Evolutionary conservation across 2,797 vertebrate species (phyloP).

Genomic region (Mormyrus hasselquistii): DNA sequence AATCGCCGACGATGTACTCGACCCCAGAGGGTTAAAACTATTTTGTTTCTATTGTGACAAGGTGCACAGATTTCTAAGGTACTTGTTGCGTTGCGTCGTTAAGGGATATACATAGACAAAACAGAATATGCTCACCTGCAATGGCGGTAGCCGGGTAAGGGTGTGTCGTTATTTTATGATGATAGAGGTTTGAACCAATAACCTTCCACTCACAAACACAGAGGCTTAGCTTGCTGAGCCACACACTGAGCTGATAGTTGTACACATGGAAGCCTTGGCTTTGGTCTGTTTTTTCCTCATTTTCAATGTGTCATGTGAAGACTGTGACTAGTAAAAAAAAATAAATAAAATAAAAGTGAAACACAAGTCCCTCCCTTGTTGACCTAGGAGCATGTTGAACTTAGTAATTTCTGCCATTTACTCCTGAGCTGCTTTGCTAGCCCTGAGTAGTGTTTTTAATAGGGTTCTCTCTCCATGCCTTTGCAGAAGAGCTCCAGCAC

Average conservation of each 20-base stretch:
- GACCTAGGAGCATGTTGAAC: neutral
- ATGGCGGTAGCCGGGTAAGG: neutral
- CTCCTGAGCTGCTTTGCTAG: neutral
- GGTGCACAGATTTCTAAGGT: neutral
- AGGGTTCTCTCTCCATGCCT: constrained; percentile 15
- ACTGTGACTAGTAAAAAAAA: neutral
- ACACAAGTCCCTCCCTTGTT: neutral
- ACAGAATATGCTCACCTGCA: neutral
- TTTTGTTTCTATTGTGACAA: neutral
- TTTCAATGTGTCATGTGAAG: neutral
- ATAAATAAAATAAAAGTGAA: neutral
- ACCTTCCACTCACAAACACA: neutral
- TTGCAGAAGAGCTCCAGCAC: constrained; percentile 89
- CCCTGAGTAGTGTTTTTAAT: neutral
- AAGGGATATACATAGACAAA: neutral
- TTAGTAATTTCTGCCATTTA: neutral
- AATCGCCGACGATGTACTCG: too few relatives aligned
- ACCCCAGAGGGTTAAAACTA: neutral
- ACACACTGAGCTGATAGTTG: neutral
- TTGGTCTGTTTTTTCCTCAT: neutral
- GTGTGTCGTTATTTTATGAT: neutral
- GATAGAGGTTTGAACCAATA: neutral
- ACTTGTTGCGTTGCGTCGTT: neutral
- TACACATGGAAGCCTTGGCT: neutral
- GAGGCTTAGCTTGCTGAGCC: neutral